A percentile compares a stretch with the other conserved stretches of the same genome.
These are phyloP conservation scores for Zaprionus inermis DNA, from an alignment of 1,140 invertebrate species.

Conservation along the genomic window DNA sequence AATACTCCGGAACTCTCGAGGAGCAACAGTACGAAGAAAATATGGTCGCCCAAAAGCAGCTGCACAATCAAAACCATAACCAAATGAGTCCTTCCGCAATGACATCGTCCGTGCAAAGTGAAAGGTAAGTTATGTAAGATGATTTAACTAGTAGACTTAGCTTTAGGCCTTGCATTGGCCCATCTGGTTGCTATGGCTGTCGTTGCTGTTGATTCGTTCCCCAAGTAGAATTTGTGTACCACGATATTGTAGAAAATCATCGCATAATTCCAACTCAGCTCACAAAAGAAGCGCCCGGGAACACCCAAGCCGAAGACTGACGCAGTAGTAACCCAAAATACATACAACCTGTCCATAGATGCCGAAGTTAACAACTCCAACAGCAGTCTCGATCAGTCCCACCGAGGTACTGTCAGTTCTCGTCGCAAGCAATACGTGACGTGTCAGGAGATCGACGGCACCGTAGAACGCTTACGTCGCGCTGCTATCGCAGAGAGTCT, in stretches of 20 bases:
- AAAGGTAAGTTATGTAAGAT: conserved; percentile 79
- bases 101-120: conserved; percentile 79
- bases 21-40: conserved; percentile 64
- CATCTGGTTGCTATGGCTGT: conserved; percentile 57
- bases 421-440: conserved; percentile 26
- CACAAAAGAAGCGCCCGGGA: conserved; percentile 23
- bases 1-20: conserved; percentile 71
- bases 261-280: conserved; percentile 19
- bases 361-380: conserved; percentile 1
- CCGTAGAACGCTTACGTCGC: conserved; percentile 36
- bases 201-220: conserved; percentile 28
- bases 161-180: not conserved
- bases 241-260: conserved; percentile 20
- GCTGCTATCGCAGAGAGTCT: conserved; percentile 15
- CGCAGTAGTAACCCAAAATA: conserved; percentile 37
- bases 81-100: conserved; percentile 65
- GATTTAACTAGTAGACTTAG: not conserved
- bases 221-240: conserved; percentile 21
- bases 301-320: conserved; percentile 6
- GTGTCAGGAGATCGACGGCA: conserved; percentile 45
- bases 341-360: conserved; percentile 24
- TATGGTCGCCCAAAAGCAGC: conserved; percentile 42
- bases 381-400: not conserved
- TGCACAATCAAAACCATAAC: not conserved
- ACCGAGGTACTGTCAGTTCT: not conserved